These are phyloP conservation scores for Cettia cetti DNA, from an alignment of 2,113 vertebrate species.

Conservation along the genomic window DNA sequence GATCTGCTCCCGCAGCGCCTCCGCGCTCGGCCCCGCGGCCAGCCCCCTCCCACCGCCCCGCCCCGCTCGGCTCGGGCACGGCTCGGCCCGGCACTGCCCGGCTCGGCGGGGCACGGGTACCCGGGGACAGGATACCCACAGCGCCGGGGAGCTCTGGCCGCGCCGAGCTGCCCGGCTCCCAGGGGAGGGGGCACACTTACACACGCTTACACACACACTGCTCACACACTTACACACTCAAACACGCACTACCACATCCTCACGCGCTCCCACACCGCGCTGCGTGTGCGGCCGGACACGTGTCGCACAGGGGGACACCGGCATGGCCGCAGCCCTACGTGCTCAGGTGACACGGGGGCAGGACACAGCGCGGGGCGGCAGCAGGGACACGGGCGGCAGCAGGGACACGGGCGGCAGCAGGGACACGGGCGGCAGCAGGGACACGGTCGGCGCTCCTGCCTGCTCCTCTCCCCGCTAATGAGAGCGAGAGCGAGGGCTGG, in stretches of 20 bases:
- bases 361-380: accelerated
- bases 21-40: too few species aligned
- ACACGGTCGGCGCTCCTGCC: not conserved
- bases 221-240: not conserved
- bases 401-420: accelerated
- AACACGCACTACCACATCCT: accelerated
- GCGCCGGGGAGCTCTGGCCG: not conserved
- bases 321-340: not conserved
- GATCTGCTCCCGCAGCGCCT: too few species aligned
- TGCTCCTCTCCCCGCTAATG: accelerated
- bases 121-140: not conserved
- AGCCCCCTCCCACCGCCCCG: too few species aligned
- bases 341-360: not conserved
- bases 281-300: not conserved
- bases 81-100: not conserved
- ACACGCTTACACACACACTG: accelerated
- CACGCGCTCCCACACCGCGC: not conserved
- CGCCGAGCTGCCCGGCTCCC: not conserved
- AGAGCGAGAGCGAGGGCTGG: accelerated
- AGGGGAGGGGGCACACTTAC: not conserved
- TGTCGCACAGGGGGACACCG: not conserved
- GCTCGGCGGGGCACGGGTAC: not conserved
- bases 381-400: not conserved
- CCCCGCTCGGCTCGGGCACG: too few species aligned
- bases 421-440: not conserved